Evolutionary conservation across 2,888 invertebrate species (phyloP).

Genomic region (Lottia scabra): DNA sequence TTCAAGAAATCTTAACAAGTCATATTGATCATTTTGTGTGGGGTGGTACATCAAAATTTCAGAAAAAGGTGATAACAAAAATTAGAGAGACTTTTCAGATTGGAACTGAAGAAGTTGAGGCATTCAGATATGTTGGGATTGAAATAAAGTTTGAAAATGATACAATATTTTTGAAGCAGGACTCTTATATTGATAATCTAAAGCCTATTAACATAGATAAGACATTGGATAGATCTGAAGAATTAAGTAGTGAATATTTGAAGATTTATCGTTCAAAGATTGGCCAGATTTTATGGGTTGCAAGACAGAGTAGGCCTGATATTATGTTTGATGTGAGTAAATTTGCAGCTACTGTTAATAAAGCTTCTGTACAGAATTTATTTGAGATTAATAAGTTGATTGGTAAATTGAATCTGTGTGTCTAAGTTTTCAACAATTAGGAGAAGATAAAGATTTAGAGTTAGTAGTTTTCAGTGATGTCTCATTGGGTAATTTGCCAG

Average conservation of each 20-base stretch:
- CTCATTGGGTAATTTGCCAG: not conserved
- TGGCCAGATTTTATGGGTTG: constrained; percentile 11
- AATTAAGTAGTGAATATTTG: not conserved
- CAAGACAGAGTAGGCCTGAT: not conserved
- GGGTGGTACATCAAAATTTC: constrained; percentile 2
- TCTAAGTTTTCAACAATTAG: not conserved
- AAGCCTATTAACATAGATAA: not conserved
- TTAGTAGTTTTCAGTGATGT: constrained; percentile 8
- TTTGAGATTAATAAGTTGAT: not conserved
- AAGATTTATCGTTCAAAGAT: not conserved
- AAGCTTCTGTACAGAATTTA: not conserved
- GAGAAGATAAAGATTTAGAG: not conserved
- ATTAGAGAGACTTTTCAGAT: constrained; percentile 1
- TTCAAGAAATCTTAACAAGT: not conserved
- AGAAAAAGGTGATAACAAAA: not conserved
- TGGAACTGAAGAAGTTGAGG: not conserved
- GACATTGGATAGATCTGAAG: not conserved
- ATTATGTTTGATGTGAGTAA: constrained; percentile 1
- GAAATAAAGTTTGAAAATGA: not conserved
- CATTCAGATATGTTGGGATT: constrained; percentile 1
- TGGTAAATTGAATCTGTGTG: not conserved
- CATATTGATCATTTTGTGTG: constrained; percentile 17
- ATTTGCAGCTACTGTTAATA: not conserved
- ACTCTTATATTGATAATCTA: not conserved
- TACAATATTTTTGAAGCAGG: not conserved